Evolutionary conservation across 1,140 invertebrate genomes (phyloP).

Genomic region (Trichonephila inaurata): DNA sequence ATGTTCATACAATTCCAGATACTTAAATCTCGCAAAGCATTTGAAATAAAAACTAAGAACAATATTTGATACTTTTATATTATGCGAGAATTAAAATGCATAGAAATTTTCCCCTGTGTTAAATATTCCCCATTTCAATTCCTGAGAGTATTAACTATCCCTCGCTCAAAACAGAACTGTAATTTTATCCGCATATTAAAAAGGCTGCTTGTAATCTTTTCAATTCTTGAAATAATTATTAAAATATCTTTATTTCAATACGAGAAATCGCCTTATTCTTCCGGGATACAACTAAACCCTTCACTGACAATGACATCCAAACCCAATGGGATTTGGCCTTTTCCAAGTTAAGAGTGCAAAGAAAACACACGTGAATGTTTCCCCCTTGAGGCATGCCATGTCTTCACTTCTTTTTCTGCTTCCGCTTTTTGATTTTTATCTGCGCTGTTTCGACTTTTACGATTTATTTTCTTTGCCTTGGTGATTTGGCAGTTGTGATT

Average conservation of each 20-base stretch:
- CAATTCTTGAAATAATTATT: not conserved
- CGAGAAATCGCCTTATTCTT: not conserved
- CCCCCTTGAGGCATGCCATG: not conserved
- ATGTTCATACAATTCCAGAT: too few relatives aligned
- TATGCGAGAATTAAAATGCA: too few relatives aligned
- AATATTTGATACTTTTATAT: too few relatives aligned
- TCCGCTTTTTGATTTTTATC: constrained; percentile 44
- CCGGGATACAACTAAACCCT: not conserved
- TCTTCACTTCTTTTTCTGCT: not conserved
- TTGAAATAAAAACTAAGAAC: too few relatives aligned
- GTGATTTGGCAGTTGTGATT: constrained; percentile 60
- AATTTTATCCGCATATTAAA: too few relatives aligned
- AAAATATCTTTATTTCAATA: not conserved
- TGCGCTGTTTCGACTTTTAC: not conserved
- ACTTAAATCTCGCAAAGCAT: too few relatives aligned
- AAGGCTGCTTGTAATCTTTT: not conserved
- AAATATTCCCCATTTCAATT: too few relatives aligned
- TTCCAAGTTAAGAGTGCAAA: constrained; percentile 10
- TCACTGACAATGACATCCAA: not conserved
- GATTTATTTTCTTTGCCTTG: constrained; percentile 48
- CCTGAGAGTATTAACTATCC: too few relatives aligned
- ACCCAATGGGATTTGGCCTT: not conserved
- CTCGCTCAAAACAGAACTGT: too few relatives aligned
- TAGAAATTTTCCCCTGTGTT: too few relatives aligned
- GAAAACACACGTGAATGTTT: constrained; percentile 56